Evolutionary conservation across 1,140 invertebrate species (phyloP).

Genomic region (Rhyacophila brunnea): DNA sequence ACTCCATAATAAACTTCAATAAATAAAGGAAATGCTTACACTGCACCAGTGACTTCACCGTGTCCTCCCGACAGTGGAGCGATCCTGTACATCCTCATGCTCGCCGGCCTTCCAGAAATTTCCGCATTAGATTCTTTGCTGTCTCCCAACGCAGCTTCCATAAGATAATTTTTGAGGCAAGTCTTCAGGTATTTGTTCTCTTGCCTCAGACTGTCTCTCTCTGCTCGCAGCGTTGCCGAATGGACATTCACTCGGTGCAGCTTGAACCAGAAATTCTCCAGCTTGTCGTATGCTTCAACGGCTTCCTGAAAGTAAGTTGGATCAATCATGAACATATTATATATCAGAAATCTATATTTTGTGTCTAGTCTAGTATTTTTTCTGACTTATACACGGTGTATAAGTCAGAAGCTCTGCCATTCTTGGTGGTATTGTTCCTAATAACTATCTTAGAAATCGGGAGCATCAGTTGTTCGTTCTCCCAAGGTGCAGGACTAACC

Average conservation of each 20-base stretch:
- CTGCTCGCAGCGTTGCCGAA: conserved; percentile 43
- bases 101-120: conserved; percentile 38
- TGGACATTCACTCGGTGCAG: conserved; percentile 47
- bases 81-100: conserved; percentile 42
- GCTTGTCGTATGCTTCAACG: conserved; percentile 46
- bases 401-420: too few species aligned
- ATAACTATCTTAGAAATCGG: too few species aligned
- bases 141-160: conserved; percentile 46
- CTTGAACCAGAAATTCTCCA: conserved; percentile 52
- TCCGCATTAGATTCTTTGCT: conserved; percentile 35
- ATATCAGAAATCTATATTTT: too few species aligned
- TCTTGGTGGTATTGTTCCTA: too few species aligned
- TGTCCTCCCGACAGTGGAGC: conserved; percentile 37
- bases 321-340: too few species aligned
- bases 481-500: too few species aligned
- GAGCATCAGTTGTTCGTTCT: too few species aligned
- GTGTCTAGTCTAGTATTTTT: too few species aligned
- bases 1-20: not conserved
- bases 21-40: conserved; percentile 16
- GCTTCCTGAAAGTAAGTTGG: conserved; percentile 39
- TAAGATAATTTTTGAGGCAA: conserved; percentile 50
- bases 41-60: conserved; percentile 31
- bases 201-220: conserved; percentile 44
- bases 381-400: too few species aligned
- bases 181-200: conserved; percentile 50